Percentiles rank a stretch among this genome's conserved stretches.
phyloP scores from a whole-genome alignment of 2,113 vertebrate genomes.

The Cololabis saira region DNA sequence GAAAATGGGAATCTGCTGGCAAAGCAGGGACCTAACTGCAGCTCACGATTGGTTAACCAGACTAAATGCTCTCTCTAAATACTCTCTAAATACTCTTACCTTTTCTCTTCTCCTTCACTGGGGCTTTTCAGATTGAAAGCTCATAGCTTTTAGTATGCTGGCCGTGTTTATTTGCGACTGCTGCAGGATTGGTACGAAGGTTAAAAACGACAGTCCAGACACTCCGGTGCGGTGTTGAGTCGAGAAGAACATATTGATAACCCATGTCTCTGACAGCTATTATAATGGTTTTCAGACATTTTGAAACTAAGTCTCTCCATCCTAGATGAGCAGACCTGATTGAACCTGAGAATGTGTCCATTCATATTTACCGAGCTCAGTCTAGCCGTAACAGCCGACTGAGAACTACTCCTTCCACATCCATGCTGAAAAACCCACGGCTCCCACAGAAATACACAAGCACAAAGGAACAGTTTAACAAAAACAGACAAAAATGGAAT shows the following conservation, averaged over 20 bases:
- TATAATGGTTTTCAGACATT: slow-evolving; percentile 34
- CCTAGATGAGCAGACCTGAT: slow-evolving; percentile 37
- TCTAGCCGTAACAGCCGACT: slow-evolving; percentile 34
- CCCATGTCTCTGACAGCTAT: slow-evolving; percentile 15
- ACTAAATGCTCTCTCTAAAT: slow-evolving; percentile 40
- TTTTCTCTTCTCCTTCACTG: slow-evolving; percentile 18
- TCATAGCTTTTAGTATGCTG: slow-evolving; percentile 24
- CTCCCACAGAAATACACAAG: slow-evolving; percentile 53
- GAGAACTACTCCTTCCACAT: slow-evolving; percentile 39
- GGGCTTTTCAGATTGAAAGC: slow-evolving; percentile 43
- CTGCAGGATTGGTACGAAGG: slow-evolving; percentile 18
- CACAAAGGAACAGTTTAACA: slow-evolving; percentile 68
- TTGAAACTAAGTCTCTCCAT: slow-evolving; percentile 36
- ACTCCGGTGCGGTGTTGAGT: slow-evolving; percentile 27
- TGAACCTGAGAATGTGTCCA: slow-evolving; percentile 42
- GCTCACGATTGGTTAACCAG: slow-evolving; percentile 48
- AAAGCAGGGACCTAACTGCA: slow-evolving; percentile 63
- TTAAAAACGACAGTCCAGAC: slow-evolving; percentile 35
- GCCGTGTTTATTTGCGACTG: neutral
- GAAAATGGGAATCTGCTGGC: slow-evolving; percentile 76
- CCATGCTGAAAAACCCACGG: slow-evolving; percentile 38
- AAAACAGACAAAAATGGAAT: slow-evolving; percentile 62
- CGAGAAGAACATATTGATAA: slow-evolving; percentile 36
- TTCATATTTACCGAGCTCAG: slow-evolving; percentile 61
- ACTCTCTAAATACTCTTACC: neutral